phyloP scores from a whole-genome alignment of 2,888 invertebrate genomes.

The Norana najaformis region DNA sequence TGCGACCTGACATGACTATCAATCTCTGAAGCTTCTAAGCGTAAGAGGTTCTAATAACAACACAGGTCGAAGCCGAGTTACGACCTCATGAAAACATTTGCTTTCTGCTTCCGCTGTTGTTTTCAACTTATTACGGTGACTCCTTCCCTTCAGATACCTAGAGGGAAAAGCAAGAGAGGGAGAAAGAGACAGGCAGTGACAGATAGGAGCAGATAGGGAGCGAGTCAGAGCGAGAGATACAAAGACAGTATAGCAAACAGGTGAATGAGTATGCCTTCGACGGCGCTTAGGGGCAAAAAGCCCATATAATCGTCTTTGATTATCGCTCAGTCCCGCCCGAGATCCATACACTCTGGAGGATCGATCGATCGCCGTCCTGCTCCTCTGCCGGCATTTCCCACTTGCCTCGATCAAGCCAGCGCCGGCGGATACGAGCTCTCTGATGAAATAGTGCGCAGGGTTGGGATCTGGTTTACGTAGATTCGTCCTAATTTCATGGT shows the following conservation, averaged over 20 bases:
- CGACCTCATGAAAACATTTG: background rate
- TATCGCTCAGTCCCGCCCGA: background rate
- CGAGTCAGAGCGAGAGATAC: background rate
- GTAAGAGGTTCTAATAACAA: background rate
- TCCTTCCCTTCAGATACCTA: background rate
- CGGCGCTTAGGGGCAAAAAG: background rate
- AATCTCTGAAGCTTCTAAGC: background rate
- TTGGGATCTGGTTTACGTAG: background rate
- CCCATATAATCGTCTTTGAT: background rate
- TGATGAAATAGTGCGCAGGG: conserved; percentile 3
- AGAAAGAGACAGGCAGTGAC: background rate
- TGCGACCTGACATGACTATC: background rate
- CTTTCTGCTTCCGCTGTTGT: background rate
- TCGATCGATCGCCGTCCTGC: background rate
- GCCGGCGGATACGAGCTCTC: background rate
- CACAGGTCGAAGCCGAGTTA: background rate
- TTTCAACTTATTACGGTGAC: background rate
- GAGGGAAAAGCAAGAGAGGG: background rate
- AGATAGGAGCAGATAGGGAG: background rate
- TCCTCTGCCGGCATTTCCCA: background rate
- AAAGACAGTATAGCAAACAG: no score
- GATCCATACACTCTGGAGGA: background rate
- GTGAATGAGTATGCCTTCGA: background rate
- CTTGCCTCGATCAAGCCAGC: no score
- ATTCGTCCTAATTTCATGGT: conserved; percentile 5